Evolutionary conservation across 2,888 invertebrate species (phyloP).

Genomic region (Meiosimyza platycephala): DNA sequence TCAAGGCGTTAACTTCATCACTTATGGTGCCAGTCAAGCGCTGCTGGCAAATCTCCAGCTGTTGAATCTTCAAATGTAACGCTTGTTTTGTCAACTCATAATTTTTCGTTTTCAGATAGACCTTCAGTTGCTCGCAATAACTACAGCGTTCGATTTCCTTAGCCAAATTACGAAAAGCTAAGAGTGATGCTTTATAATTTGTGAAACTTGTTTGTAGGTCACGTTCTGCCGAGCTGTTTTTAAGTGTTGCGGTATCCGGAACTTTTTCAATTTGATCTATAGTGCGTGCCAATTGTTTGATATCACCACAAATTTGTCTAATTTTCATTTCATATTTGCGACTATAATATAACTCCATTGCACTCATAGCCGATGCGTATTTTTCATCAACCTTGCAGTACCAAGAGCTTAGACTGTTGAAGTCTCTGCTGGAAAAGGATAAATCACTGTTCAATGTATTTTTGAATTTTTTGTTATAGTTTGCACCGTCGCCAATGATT

Average conservation of each 20-base stretch:
- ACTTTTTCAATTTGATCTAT: constrained; percentile 28
- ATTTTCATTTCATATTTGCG: constrained; percentile 45
- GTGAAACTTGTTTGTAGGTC: constrained; percentile 10
- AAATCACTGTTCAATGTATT: not conserved
- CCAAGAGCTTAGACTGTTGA: constrained; percentile 50
- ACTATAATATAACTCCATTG: constrained; percentile 49
- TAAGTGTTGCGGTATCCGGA: not conserved
- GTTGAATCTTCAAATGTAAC: constrained; percentile 43
- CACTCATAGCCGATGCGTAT: constrained; percentile 42
- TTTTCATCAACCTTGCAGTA: constrained; percentile 51
- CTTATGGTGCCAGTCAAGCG: constrained; percentile 40
- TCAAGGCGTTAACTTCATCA: constrained; percentile 27
- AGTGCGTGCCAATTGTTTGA: constrained; percentile 37
- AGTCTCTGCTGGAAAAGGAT: constrained; percentile 42
- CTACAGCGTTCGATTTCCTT: constrained; percentile 44
- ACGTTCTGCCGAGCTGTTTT: not conserved
- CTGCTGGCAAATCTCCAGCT: constrained; percentile 44
- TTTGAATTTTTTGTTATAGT: no score
- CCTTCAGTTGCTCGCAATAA: constrained; percentile 43
- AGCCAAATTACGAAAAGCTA: constrained; percentile 46
- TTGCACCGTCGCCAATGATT: no score
- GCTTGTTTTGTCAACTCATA: constrained; percentile 48
- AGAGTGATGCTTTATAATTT: constrained; percentile 41
- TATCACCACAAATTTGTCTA: constrained; percentile 44
- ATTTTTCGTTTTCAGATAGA: constrained; percentile 52